These are phyloP conservation scores for Atherinomorus stipes DNA, from an alignment of 2,113 vertebrate genomes.

Conservation along the genomic window DNA sequence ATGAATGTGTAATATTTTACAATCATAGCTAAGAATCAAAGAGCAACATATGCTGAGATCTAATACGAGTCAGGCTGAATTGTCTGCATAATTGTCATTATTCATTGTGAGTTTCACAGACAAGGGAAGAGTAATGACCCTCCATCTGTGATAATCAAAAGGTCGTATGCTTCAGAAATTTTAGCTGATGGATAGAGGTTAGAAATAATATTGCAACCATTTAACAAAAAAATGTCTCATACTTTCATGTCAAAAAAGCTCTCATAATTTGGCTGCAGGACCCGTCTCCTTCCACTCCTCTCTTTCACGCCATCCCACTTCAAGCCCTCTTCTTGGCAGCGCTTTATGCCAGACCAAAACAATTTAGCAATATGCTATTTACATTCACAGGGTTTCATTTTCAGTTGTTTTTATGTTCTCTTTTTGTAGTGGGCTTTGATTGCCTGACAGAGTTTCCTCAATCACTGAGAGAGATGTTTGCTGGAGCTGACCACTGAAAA, in stretches of 20 bases:
- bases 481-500: constrained; percentile 59
- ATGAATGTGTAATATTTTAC: constrained; percentile 28
- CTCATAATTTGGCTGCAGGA: constrained; percentile 44
- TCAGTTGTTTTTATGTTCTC: constrained; percentile 69
- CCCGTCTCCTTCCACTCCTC: constrained; percentile 22
- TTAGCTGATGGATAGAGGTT: not conserved
- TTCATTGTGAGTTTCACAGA: constrained; percentile 4
- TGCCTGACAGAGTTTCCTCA: constrained; percentile 64
- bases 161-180: constrained; percentile 13
- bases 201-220: constrained; percentile 24
- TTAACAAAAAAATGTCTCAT: constrained; percentile 18
- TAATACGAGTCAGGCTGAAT: not conserved
- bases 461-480: constrained; percentile 34
- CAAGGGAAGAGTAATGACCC: constrained; percentile 14
- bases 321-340: constrained; percentile 62
- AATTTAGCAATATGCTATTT: constrained; percentile 73
- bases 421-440: constrained; percentile 67
- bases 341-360: constrained; percentile 68
- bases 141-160: constrained; percentile 14
- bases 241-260: constrained; percentile 24
- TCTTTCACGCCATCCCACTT: constrained; percentile 64
- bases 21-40: constrained; percentile 14
- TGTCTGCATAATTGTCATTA: not conserved
- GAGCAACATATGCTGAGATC: constrained; percentile 11
- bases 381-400: constrained; percentile 64